Base-by-base conservation (phyloP, 2,797 vertebrate genomes). In the Chaunax sp. region DNA sequence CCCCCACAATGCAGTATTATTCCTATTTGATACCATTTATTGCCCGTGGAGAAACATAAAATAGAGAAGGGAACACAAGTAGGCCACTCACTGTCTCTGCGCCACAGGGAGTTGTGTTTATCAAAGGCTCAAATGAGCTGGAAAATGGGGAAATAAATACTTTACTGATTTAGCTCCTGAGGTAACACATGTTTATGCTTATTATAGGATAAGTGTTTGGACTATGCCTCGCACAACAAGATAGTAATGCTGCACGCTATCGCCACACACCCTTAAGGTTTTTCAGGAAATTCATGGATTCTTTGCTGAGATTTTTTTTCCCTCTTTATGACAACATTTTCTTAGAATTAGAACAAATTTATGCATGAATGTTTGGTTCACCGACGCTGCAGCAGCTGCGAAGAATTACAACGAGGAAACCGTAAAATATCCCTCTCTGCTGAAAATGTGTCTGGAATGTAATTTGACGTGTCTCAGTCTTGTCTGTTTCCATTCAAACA, bases 371-470 rank as follows among this genome's bases (percentile, higher is more conserved):
- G 57, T 57, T 72, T 62, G 35, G 20, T 52, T 30, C 80, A 71
- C 60, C 50, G 23, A 50, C 58, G 41, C 75, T 58, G 70, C 33
- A 37, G 62, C 85, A 86, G 77, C 79, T 81, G 74, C 19, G 50
- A 69, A 7, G 67, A 75, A 72, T 86, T 71, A 87, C 64, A 22
- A 30, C 66, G 3, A 44, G 82, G 78, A 88, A 85, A 83, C 70
- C 64, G 84, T 81, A 80, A 81, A 82, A 46, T 16, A 53, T 44
- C 26, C 41, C 49, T 49, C 72, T 66, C 26, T 44, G 18, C 43
- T 33, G 22, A 52, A 84, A 77, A 76, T 23, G 62, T 64, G 68
- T 65, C 75, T 54, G 59, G 60, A n/a, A n/a, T n/a, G n/a, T n/a
- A n/a, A n/a, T n/a, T n/a, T n/a, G n/a, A n/a, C n/a, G n/a, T n/a